Percentiles rank a stretch among this genome's conserved stretches.
Conservation (phyloP, 1,140 invertebrate genomes). For the Eriosoma lanigerum region DNA sequence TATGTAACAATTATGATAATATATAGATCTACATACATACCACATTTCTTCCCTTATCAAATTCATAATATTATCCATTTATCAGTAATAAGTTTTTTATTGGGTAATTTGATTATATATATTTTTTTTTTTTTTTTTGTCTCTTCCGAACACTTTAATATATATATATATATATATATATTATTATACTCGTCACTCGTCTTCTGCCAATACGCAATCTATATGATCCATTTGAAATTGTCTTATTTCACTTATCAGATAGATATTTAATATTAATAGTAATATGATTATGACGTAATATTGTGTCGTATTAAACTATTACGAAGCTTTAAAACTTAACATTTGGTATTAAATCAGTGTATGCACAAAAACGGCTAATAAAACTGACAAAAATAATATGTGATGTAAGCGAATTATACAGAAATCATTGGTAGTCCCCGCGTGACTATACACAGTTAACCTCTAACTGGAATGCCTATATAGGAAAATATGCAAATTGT, state of each 20-base stretch:
- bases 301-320: too few relatives aligned
- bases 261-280: too few relatives aligned
- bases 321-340: too few relatives aligned
- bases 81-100: background rate
- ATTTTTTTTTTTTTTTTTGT: conserved; percentile 1
- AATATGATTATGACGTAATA: too few relatives aligned
- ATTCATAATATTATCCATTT: background rate
- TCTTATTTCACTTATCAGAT: too few relatives aligned
- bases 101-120: too few relatives aligned
- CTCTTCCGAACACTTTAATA: background rate
- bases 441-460: background rate
- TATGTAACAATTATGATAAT: background rate
- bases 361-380: background rate
- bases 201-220: background rate
- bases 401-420: background rate
- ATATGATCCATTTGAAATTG: background rate
- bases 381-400: background rate
- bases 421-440: background rate
- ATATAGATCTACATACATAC: background rate
- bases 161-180: conserved; percentile 6
- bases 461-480: conserved; percentile 28
- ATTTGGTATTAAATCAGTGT: background rate
- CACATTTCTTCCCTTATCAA: background rate
- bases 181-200: background rate
- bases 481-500: conserved; percentile 28